Evolutionary conservation across 1,140 invertebrate genomes (phyloP), one percentile per base, ranked within the genome.

Genomic region (Cryptotermes secundus): DNA sequence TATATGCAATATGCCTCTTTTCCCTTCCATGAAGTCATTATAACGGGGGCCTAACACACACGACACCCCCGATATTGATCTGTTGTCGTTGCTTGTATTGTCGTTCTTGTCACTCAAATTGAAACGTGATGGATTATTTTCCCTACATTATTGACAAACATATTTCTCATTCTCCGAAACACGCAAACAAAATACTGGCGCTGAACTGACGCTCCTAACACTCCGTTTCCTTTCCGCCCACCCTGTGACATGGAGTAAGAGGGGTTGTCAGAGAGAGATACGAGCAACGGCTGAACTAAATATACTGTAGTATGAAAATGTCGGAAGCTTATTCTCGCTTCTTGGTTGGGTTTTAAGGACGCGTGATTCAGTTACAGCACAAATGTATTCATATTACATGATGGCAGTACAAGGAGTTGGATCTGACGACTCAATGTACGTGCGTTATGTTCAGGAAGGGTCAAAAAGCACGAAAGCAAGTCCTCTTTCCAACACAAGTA

Each of bases 31-130:
- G 45, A 49, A 31, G 59, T 72, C 45, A 19, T 72, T 72, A 49
- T 49, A 49, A 72, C 31, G 59, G 9, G 59, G 31, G 59, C 4
- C 26, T 72, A 72, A 72, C 59, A 72, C n/a, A n/a, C 59, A 72
- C 59, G 26, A 72, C 59, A 72, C 59, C 26, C 45, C 26, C 59
- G 53, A 31, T 72, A 72, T 72, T 72, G 59, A 26, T 72, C 59
- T 72, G 59, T 26, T 72, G 59, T 72, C 59, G 59, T 72, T 72
- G 59, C 59, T 72, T 72, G 59, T 72, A 31, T 72, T 72, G 59
- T 72, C 59, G 26, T 72, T 72, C 59, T 72, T 72, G 59, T 72
- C 59, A 72, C 59, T 59, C 53, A 59, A 59, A 59, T 59, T 59
- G 53, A 59, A 59, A 16, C 53, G 53, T 59, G 53, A 59, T n/a